Evolutionary conservation across 2,888 invertebrate species (phyloP), one percentile per base, ranked within the genome.

Genomic region (Pinctada fucata): DNA sequence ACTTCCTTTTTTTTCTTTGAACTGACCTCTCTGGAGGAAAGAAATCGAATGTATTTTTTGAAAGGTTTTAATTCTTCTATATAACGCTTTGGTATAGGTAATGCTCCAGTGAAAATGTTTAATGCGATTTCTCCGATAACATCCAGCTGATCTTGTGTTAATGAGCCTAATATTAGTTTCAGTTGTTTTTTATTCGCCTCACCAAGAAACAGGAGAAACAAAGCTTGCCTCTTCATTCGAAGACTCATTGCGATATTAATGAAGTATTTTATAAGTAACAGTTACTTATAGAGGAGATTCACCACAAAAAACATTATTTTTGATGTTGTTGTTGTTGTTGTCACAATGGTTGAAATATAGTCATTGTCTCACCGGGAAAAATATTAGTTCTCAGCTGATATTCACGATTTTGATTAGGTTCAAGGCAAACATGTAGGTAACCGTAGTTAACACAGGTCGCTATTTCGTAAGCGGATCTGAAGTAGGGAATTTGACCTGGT

Each of bases 401-500:
- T 31, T 65, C 8, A 48, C 48, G 13, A 67, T n/a, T n/a, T n/a
- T n/a, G n/a, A n/a, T n/a, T n/a, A n/a, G n/a, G n/a, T n/a, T n/a
- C n/a, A n/a, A n/a, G n/a, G 45, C 77, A 71, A 13, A 77, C 51
- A n/a, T 75, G 3, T 2, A 78, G 51, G 65, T 80, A 80, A n/a
- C 78, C 72, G 16, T 50, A 66, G 47, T 6, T 10, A 31, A 49
- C 48, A 47, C 5, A 16, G 10, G 68, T 49, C 5, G 78, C 70
- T 47, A 72, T 78, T 65, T 78, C 72, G 63, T 81, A 81, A 45
- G 78, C 81, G 16, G 58, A 6, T 31, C 72, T 72, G 63, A 81
- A 78, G 63, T 31, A 71, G 75, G 76, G 10, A 64, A n/a, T n/a
- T n/a, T n/a, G n/a, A n/a, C n/a, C n/a, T n/a, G n/a, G n/a, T n/a